phyloP scores from a whole-genome alignment of 64 coral and sea anemone genomes.

The Trachythela sp. region DNA sequence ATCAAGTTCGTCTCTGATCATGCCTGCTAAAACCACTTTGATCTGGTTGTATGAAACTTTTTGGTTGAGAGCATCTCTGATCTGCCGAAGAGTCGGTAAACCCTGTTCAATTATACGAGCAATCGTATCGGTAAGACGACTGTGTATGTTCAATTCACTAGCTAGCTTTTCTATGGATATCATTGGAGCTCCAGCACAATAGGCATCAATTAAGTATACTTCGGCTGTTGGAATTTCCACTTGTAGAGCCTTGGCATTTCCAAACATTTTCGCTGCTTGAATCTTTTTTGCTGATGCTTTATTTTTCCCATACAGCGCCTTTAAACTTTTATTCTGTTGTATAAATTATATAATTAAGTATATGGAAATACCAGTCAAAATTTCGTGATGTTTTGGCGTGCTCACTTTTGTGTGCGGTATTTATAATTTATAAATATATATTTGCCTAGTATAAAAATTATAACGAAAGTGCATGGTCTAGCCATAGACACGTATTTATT shows the following conservation, averaged over 20 bases:
- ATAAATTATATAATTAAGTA: neutral
- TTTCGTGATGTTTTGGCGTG: neutral
- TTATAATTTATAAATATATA: neutral
- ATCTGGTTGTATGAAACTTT: constrained; percentile 11
- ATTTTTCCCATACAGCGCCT: neutral
- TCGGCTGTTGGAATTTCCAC: constrained; percentile 12
- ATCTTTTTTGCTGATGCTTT: constrained; percentile 8
- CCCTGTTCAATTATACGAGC: neutral
- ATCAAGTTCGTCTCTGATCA: neutral
- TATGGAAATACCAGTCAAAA: neutral
- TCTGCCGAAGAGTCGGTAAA: neutral
- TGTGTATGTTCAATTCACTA: neutral
- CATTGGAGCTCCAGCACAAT: neutral
- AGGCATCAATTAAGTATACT: neutral
- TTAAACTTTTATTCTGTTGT: constrained; percentile 15
- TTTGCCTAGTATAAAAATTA: neutral
- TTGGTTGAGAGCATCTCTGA: neutral
- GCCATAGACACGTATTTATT: no score
- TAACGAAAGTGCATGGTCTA: no score
- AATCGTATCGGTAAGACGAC: neutral
- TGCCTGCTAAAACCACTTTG: neutral
- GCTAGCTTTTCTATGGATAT: constrained; percentile 3
- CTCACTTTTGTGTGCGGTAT: neutral
- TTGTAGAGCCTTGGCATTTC: neutral
- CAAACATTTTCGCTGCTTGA: neutral